Base-by-base conservation (phyloP, 2,113 vertebrate genomes). In the Chrysemys picta region DNA sequence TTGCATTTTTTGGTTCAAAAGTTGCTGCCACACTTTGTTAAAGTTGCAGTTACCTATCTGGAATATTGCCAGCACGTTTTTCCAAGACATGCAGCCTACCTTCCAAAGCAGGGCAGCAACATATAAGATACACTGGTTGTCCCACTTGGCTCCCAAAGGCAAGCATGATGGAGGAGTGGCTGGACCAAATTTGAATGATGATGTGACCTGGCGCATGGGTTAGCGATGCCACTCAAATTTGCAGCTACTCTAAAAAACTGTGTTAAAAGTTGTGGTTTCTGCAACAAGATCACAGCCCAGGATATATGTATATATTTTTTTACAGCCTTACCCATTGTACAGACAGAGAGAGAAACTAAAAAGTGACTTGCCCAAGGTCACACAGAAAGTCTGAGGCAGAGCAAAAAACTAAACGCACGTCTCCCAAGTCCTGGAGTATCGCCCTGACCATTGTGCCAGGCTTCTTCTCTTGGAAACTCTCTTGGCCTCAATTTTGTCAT, bases 371-470 rank as follows among this genome's bases (percentile, higher is more conserved):
- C 12, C 13, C 31, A 24, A 53, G 8, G 59, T 6, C 54, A 87
- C 84, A 56, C 38, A 95, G 59, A 10, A 62, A 62, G 59, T 7
- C 5, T 35, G 49, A 27, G 21, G 10, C 8, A 83, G 57, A 84
- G 91, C 31, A 90, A 76, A 82, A 54, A 59, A 0, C 50, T n/a
- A 54, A 59, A 50, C 52, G 17, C 25, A 85, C 83, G 75, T 42
- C 7, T 54, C 1, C 0, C 47, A 53, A 85, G 11, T 57, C 78
- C 49, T 49, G 62, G 16, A 35, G 6, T 9, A 2, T 0, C 57
- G 56, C 50, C 72, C 29, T 21, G 72, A 42, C 3, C n/a, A 57
- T 45, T 85, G 12, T 10, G 42, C 53, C 29, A 21, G 3, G 38
- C 52, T 52, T 85, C 50, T 50, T 72, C 76, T 50, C 59, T 22